phyloP scores from a whole-genome alignment of 2,797 vertebrate genomes.

The Brachyrhaphis roseni region DNA sequence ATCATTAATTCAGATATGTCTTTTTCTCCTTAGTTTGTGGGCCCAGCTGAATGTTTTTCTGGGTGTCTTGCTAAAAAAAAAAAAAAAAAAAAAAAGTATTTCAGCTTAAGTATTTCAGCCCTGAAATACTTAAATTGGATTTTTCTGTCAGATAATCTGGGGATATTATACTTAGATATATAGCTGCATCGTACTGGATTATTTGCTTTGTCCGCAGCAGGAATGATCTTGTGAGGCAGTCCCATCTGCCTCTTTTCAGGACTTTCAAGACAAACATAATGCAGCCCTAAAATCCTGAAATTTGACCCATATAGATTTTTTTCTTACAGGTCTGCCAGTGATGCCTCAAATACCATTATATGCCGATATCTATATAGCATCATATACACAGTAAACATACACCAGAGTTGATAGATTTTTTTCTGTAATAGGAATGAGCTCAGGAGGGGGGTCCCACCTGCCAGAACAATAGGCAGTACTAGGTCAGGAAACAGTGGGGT shows the following conservation, averaged over 20 bases:
- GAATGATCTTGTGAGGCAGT: not conserved
- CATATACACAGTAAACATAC: not conserved
- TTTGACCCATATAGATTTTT: not conserved
- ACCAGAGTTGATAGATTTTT: conserved; percentile 6
- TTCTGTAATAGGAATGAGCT: conserved; percentile 9
- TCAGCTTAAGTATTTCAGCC: not conserved
- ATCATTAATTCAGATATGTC: not conserved
- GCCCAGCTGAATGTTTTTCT: not conserved
- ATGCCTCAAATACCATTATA: not conserved
- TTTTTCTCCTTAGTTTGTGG: not conserved
- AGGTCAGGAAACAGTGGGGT: conserved; percentile 41
- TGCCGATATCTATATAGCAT: not conserved
- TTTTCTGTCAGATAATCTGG: not conserved
- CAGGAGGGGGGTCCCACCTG: conserved; percentile 57
- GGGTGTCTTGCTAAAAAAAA: not conserved
- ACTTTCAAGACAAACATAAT: not conserved
- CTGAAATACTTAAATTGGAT: conserved; percentile 6
- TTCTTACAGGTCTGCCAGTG: not conserved
- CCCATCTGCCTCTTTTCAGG: not conserved
- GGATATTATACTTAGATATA: not conserved
- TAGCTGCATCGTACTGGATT: not conserved
- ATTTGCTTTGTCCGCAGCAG: not conserved
- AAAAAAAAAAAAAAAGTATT: too few species aligned
- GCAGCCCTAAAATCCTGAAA: not conserved
- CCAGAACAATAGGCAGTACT: conserved; percentile 63